Evolutionary conservation across 64 coral and sea anemone genomes (phyloP), one percentile per base, ranked within the genome.

Genomic region (Montipora foliosa): DNA sequence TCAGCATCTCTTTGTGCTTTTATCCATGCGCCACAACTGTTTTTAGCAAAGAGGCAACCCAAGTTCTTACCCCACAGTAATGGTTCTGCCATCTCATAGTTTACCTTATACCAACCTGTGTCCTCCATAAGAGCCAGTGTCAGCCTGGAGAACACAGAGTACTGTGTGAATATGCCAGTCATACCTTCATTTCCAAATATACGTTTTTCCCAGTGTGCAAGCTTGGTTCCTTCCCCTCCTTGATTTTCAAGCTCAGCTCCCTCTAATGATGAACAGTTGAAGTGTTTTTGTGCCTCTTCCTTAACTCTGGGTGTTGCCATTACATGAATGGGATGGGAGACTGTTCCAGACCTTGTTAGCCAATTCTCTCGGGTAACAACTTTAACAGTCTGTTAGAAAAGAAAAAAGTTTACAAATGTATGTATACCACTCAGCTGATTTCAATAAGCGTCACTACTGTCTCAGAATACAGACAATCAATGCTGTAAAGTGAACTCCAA

Each of bases 181-280:
- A 99, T 99, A 0, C 92, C 98, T 76, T 99, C 98, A 81, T 99
- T 99, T 90, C 94, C 98, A 96, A 99, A 96, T 66, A 99, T 13
- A 64, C 98, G 93, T 57, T 99, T 99, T 80, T 99, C 98, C 95
- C 92, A 99, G 47, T 99, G 98, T 20, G 98, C 95, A 11, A 92
- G 21, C 17, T 20, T 83, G 9, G 89, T 96, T 12, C 98, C 98
- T 44, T 85, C 29, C 5, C 89, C 92, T 59, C 98, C 98, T 76
- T 99, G 98, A 45, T 99, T 99, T 58, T 99, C 98, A 24, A 99
- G 81, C 50, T 99, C 98, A 59, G 95, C 98, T 77, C 98, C 98
- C 87, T 99, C 95, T 13, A 99, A 68, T 11, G 85, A 79, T 29
- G 95, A 94, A 74, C 98, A 99, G 47, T 96, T 99, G 44, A 99